Base-by-base conservation (phyloP, 30 jellyfish, hydroid and myxozoan genomes). In the Aurelia sp. region DNA sequence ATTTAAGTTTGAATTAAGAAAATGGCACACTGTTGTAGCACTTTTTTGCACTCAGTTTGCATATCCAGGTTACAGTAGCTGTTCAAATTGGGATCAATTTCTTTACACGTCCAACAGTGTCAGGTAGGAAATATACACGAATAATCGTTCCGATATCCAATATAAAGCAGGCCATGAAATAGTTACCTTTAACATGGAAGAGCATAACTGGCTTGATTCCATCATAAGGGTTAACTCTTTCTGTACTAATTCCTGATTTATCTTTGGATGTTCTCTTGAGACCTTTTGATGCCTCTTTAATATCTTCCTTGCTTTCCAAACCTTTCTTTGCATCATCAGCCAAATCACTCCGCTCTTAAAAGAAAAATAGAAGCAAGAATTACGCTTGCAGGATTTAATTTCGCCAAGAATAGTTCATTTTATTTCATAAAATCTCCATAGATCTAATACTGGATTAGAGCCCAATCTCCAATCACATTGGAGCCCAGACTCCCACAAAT, bases 221-320 rank as follows among this genome's bases (percentile, higher is more conserved):
- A 92, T 92, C 98, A 62, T 86, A 63, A 41, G 85, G 94, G 61
- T 86, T 92, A 12, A 91, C 87, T 51, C 93, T 80, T 55, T 92
- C 98, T 19, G 82, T 92, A 47, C 98, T 91, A 16, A 92, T 88
- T 20, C 98, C 98, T 1, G 98, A 78, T 67, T 64, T 68, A 72
- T 91, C 95, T 69, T 92, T 92, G 31, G 80, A 82, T 16, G 98
- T 92, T 21, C 67, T 81, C 58, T 91, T 74, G 67, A 92, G 67
- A 6, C 96, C 88, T 65, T 88, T 78, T 59, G 97, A 81, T 5
- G 98, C 98, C 18, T 92, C 95, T 52, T 51, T 64, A 50, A 92
- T 88, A 77, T 92, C 98, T 81, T 92, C 98, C 76, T 76, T 92
- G 91, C 98, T 88, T 78, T 92, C 97, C 91, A 92, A 78, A 16